Evolutionary conservation across 2,113 vertebrate species (phyloP), one percentile per base, ranked within the genome.

Genomic region (Microcebus lehilahytsara): DNA sequence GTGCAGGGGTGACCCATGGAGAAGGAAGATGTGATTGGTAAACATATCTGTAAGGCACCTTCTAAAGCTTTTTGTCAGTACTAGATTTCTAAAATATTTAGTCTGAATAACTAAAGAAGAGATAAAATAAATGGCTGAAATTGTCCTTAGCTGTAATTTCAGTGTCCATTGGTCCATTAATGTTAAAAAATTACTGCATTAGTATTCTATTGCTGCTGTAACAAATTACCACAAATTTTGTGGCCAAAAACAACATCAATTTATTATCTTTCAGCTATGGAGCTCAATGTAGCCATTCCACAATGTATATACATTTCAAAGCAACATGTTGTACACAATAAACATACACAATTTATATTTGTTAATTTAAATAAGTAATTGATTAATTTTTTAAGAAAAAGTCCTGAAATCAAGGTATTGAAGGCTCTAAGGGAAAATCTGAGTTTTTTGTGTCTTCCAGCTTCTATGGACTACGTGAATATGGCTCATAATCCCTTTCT

Each of bases 21-120:
- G 79, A 77, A 53, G 2, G 9, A 79, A 95, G 64, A 0, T 81
- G 51, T 40, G 88, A 78, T 37, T 53, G 30, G 1, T 13, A 92
- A 60, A 77, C 4, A 77, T 46, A 60, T 30, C 32, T 89, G 12
- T 25, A 86, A 78, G 19, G 27, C 23, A 42, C 16, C 30, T 58
- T 58, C 27, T 46, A 56, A 17, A 49, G 6, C 11, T 77, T 72
- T 93, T 97, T 49, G 71, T 92, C 94, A 34, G 89, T 89, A 93
- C 95, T 96, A 49, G 89, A 93, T 96, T 84, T 95, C 84, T 23
- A 66, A 75, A 93, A 42, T 80, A 67, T 4, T 84, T 34, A 2
- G 5, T 77, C 66, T n/a, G 32, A 58, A 69, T 19, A 34, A 84
- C 34, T 74, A 69, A 2, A 46, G 51, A 60, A 60, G 1, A 90